These are phyloP conservation scores for Neomorphus geoffroyi DNA, from an alignment of 2,797 vertebrate genomes.

Conservation along the genomic window DNA sequence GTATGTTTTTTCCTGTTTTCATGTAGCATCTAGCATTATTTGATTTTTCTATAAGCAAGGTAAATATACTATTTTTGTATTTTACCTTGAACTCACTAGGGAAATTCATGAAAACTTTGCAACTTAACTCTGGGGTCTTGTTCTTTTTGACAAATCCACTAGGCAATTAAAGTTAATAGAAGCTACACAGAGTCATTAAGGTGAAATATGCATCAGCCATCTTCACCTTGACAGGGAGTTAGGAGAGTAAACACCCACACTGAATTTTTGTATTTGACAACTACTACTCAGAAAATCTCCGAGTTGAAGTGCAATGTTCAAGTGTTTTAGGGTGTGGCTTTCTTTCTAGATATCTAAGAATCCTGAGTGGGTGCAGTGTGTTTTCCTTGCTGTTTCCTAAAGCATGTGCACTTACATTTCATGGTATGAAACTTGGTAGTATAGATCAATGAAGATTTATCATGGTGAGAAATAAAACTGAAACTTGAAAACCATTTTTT, in stretches of 20 bases:
- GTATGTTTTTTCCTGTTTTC: neutral
- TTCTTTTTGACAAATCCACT: conserved; percentile 23
- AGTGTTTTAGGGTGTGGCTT: neutral
- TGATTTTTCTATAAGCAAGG: neutral
- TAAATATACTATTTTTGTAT: neutral
- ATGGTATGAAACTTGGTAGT: neutral
- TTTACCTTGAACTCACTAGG: neutral
- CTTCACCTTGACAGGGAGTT: neutral
- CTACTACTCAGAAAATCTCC: neutral
- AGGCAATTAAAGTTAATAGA: conserved; percentile 31
- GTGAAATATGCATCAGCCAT: neutral
- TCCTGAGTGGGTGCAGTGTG: neutral
- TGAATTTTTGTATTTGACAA: neutral
- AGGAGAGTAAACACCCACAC: neutral
- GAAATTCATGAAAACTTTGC: conserved; percentile 10
- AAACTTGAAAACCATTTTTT: neutral
- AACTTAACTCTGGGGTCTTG: neutral
- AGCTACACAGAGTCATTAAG: neutral
- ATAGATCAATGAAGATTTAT: neutral
- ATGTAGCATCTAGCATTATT: neutral
- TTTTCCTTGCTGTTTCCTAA: neutral
- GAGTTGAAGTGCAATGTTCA: neutral
- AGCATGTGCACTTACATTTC: neutral
- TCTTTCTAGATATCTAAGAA: neutral
- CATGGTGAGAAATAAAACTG: neutral